Conservation (phyloP, 2,113 vertebrate genomes). For the Irena cyanogastra region DNA sequence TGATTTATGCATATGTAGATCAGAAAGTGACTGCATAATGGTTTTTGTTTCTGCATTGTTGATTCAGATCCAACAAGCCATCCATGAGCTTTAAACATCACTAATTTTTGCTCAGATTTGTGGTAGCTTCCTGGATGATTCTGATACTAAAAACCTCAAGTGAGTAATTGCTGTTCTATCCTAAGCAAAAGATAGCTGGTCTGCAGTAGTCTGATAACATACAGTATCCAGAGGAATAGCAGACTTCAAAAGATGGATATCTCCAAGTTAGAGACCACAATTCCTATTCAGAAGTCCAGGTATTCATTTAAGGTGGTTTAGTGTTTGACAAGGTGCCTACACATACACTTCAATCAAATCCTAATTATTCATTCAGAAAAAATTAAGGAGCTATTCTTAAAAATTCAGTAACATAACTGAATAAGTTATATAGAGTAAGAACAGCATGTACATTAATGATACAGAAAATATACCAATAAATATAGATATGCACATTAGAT, state of each 20-base stretch:
- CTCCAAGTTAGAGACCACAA: not conserved
- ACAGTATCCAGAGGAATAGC: not conserved
- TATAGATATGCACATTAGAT: not conserved
- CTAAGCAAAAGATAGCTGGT: not conserved
- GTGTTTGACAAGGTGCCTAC: fast-evolving
- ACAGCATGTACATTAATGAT: not conserved
- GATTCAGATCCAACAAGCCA: not conserved
- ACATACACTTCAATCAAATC: not conserved
- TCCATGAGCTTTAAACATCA: not conserved
- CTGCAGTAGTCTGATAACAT: not conserved
- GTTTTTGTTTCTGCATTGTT: not conserved
- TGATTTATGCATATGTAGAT: not conserved
- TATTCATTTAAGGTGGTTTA: not conserved
- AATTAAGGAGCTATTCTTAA: not conserved
- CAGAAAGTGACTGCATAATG: not conserved
- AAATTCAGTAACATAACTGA: not conserved
- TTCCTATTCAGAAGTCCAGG: not conserved
- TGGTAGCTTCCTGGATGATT: not conserved
- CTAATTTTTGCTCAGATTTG: not conserved
- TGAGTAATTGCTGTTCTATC: not conserved
- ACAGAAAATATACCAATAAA: not conserved
- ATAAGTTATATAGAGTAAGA: not conserved
- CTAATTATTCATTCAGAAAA: not conserved
- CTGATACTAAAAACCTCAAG: not conserved
- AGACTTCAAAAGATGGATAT: not conserved